Evolutionary conservation across 2,797 vertebrate species (phyloP), one percentile per base, ranked within the genome.

Genomic region (Leuciscus waleckii): DNA sequence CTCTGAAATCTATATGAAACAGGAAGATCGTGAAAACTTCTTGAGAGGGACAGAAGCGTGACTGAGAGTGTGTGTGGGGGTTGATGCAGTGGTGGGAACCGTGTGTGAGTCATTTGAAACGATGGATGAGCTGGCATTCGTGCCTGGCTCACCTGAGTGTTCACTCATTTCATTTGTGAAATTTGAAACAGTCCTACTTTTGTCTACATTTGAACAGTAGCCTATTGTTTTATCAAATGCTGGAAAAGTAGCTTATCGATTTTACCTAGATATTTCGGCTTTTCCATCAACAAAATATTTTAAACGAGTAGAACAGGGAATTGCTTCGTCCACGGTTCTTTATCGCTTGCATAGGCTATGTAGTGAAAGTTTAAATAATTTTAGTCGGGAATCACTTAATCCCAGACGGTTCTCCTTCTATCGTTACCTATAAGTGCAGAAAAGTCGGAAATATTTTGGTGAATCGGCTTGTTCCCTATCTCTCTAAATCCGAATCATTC

Each of bases 21-120:
- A 49, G 8, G 26, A n/a, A 14, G 6, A 23, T 56, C 1, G 35
- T 77, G 51, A 37, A 58, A 39, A 39, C 51, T 76, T 83, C 63
- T 84, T 86, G 46, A 86, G 83, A 88, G 84, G 23, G 63, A 82
- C 54, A 49, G 54, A 67, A 77, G 85, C 73, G 86, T 88, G 80
- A 86, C 77, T 86, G 51, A 17, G 77, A 76, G 43, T 79, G 82
- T 73, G 81, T 86, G 68, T 88, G 37, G 41, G 19, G 65, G 83
- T 43, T 58, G 71, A 58, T 77, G 56, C 61, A 73, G 56, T 74
- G 78, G 56, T 68, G 78, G 78, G 77, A 81, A 86, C 74, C 81
- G 76, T 87, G 86, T 82, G 43, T 80, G 85, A 78, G 80, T 85
- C 88, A 90, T 89, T 84, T 85, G 85, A 81, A 87, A 78, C 54